Conservation (phyloP, 37 sponge, comb jelly and placozoan species). For the Chondrosia reniformis region DNA sequence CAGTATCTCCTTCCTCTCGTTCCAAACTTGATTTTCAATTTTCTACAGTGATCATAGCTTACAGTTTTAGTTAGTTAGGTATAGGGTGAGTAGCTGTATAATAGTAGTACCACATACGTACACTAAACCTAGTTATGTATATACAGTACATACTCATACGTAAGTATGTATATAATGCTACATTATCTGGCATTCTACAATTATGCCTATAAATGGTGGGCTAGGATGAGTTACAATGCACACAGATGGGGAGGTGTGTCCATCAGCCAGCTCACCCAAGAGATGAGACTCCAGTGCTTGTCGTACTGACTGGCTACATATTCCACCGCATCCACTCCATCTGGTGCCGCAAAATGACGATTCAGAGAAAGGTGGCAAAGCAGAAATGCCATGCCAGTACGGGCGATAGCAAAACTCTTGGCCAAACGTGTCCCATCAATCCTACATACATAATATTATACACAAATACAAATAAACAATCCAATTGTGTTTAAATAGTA, state of each 20-base stretch:
- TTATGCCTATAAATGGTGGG: background rate
- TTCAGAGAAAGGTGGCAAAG: slow-evolving; percentile 32
- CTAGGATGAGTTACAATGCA: background rate
- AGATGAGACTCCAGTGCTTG: slow-evolving; percentile 23
- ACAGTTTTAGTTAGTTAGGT: no score
- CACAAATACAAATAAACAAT: background rate
- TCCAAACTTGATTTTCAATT: slow-evolving; percentile 28
- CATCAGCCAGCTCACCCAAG: slow-evolving; percentile 21
- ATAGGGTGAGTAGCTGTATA: background rate
- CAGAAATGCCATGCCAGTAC: slow-evolving; percentile 36
- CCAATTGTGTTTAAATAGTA: background rate
- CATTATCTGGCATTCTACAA: background rate
- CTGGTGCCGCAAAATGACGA: slow-evolving; percentile 25
- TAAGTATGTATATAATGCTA: background rate
- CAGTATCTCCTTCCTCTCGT: slow-evolving; percentile 27
- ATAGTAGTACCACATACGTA: background rate
- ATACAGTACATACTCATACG: background rate
- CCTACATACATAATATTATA: slow-evolving; percentile 1
- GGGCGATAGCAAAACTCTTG: slow-evolving; percentile 29
- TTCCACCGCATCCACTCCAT: slow-evolving; percentile 1
- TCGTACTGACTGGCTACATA: slow-evolving; percentile 22
- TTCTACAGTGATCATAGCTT: slow-evolving; percentile 4
- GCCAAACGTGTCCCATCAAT: slow-evolving; percentile 30
- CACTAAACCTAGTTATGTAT: background rate
- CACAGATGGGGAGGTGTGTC: no score